Percentiles rank a stretch among this genome's conserved stretches.
Evolutionary conservation across 2,113 vertebrate species (phyloP).

Genomic region (Ptychochromis oligacanthus): DNA sequence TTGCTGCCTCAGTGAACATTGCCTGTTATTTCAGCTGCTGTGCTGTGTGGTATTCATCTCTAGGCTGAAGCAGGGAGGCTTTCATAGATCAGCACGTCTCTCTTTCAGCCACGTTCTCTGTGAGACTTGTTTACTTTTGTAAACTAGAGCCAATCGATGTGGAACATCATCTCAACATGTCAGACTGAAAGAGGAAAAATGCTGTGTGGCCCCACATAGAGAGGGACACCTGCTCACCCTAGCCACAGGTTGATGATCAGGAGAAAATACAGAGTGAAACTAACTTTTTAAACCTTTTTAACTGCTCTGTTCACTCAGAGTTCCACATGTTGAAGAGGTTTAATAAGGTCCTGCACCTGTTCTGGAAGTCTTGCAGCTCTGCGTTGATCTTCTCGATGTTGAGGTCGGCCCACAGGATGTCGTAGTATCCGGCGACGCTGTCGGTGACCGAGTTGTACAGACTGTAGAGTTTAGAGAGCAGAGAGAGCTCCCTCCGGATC

Average conservation of each 20-base stretch:
- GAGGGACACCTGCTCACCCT: background rate
- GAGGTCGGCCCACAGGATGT: conserved; percentile 83
- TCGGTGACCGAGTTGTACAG: conserved; percentile 81
- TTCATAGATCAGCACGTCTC: background rate
- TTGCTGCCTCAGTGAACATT: background rate
- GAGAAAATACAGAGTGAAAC: too few relatives aligned
- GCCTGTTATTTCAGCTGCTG: background rate
- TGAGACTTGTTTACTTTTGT: background rate
- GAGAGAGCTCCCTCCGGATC: conserved; percentile 81
- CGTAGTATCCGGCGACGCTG: conserved; percentile 76
- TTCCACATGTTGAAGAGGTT: too few relatives aligned
- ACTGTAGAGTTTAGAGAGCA: conserved; percentile 85
- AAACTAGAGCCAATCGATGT: background rate
- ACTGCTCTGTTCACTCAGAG: too few relatives aligned
- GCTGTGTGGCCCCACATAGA: background rate
- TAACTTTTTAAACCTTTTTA: too few relatives aligned
- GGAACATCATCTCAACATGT: background rate
- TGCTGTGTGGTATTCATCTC: background rate
- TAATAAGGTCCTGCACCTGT: conserved; percentile 62
- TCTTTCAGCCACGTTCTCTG: too few relatives aligned
- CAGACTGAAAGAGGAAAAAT: too few relatives aligned
- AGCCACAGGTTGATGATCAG: background rate
- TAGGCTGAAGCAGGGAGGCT: background rate
- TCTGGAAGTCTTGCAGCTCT: conserved; percentile 87
- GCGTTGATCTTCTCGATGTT: conserved; percentile 83